Base-by-base conservation (phyloP, 2,113 vertebrate genomes). In the Gambusia holbrooki region DNA sequence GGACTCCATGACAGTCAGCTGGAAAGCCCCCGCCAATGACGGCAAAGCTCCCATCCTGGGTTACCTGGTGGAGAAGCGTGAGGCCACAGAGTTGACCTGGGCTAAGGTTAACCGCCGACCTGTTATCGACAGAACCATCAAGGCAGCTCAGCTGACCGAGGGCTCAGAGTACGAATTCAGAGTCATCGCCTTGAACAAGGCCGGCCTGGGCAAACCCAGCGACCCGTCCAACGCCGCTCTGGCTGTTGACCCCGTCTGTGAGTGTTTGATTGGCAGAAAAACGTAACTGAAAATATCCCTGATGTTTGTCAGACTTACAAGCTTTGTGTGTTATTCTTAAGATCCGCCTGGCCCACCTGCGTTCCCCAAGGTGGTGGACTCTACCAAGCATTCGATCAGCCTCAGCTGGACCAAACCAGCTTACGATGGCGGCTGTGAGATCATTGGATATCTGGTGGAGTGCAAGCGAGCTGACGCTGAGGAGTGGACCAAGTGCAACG, bases 321-420 rank as follows among this genome's bases (percentile, higher is more conserved):
- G 15, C 60, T 5, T 54, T 19, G 27, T 33, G 11, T 58, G 3
- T 45, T 4, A 48, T 73, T 74, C 4, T 75, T 80, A 87, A 99
- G 98, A 99, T 95, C 98, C 98, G 86, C 98, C 98, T 65, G 98
- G 97, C 22, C 98, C 98, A 74, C 98, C 98, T 81, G 96, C 97
- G 78, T 99, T 98, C 91, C 98, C 98, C 0, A 99, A 99, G 85
- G 96, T 97, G 13, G 87, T 97, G 72, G 98, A 99, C 79, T 97
- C 96, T 65, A 99, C 97, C 62, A 96, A 90, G 78, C 97, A 92
- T 79, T 96, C 97, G 0, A 94, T 99, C 88, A 98, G 95, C 90
- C 91, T 99, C 1, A 96, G 96, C 32, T 99, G 98, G 98, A 95
- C 96, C 87, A 99, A 99, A 79, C 98, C 98, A 68, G 98, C 98